Conservation (phyloP, 2,888 invertebrate genomes). For the Metalampra italica region DNA sequence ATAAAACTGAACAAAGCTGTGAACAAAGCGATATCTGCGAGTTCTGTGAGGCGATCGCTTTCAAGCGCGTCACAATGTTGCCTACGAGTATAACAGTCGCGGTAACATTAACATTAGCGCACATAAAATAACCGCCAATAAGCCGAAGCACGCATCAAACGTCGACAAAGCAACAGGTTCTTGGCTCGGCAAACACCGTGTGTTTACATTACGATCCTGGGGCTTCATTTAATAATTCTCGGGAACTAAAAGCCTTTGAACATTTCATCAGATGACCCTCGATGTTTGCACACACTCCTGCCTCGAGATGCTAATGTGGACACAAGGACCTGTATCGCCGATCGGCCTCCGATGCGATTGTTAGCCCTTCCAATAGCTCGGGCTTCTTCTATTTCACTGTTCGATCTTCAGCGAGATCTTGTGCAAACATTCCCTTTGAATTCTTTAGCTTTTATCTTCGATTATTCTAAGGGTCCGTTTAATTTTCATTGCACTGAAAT, state of each 20-base stretch:
- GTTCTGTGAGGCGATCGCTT: constrained; percentile 13
- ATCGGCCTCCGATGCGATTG: constrained; percentile 71
- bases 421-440: constrained; percentile 44
- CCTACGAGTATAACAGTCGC: constrained; percentile 57
- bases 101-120: constrained; percentile 65
- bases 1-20: constrained; percentile 33
- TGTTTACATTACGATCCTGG: constrained; percentile 78
- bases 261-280: constrained; percentile 79
- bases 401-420: constrained; percentile 59
- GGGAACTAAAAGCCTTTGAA: constrained; percentile 79
- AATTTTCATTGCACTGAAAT: no score
- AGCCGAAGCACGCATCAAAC: constrained; percentile 69
- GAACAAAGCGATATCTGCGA: constrained; percentile 22
- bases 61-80: constrained; percentile 58
- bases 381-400: constrained; percentile 69
- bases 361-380: constrained; percentile 59
- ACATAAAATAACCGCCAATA: constrained; percentile 77
- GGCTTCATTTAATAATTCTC: constrained; percentile 78
- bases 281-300: constrained; percentile 76
- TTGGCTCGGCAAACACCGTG: constrained; percentile 65
- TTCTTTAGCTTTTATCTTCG: constrained; percentile 17
- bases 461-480: constrained; percentile 2
- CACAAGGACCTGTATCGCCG: constrained; percentile 77
- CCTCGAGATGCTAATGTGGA: constrained; percentile 77
- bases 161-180: constrained; percentile 76